A percentile compares a stretch with the other conserved stretches of the same genome.
Evolutionary conservation across 2,113 vertebrate species (phyloP).

Genomic region (Poecile atricapillus): DNA sequence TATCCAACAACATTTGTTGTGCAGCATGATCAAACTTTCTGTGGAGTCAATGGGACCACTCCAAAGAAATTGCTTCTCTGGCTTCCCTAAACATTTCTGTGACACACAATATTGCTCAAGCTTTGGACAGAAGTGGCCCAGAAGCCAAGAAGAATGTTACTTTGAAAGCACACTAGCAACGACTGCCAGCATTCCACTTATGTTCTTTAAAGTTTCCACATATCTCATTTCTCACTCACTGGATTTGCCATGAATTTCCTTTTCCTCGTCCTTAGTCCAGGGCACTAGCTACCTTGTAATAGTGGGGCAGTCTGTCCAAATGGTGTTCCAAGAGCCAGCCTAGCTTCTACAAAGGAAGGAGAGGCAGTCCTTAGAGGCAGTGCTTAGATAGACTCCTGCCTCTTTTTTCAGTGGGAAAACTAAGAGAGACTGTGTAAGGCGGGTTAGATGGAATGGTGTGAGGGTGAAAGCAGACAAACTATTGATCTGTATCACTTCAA

Average conservation of each 20-base stretch:
- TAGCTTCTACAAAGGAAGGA: background rate
- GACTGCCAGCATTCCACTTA: background rate
- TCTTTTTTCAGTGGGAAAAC: background rate
- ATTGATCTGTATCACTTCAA: background rate
- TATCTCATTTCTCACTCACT: background rate
- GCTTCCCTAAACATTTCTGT: background rate
- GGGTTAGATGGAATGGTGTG: accelerated
- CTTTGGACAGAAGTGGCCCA: background rate
- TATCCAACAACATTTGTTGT: background rate
- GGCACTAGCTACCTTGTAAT: background rate
- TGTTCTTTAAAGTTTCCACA: background rate
- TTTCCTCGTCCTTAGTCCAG: background rate
- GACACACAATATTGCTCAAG: background rate
- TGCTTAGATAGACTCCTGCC: background rate
- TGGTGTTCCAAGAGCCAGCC: background rate
- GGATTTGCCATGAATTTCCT: background rate
- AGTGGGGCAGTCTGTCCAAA: background rate
- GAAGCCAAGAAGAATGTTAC: background rate
- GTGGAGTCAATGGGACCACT: background rate
- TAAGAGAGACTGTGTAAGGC: background rate
- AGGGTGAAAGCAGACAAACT: background rate
- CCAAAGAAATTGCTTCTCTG: background rate
- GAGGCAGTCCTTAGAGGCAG: background rate
- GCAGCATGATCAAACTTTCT: background rate
- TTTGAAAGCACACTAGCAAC: background rate